Percentiles rank a stretch among this genome's conserved stretches.
Conservation (phyloP, 1,140 invertebrate genomes). For the Chrysomallon squamiferum region DNA sequence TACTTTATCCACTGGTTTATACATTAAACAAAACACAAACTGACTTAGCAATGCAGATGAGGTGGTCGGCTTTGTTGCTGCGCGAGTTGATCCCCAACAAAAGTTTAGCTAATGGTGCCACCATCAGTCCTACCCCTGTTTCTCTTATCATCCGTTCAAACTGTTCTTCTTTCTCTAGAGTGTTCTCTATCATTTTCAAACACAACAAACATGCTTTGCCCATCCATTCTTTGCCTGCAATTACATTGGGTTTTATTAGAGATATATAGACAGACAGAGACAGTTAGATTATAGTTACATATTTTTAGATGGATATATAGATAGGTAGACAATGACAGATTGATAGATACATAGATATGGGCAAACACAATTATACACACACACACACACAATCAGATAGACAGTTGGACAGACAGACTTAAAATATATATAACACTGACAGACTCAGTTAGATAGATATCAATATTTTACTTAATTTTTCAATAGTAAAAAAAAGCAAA, state of each 20-base stretch:
- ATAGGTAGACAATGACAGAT: neutral
- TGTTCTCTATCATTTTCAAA: constrained; percentile 73
- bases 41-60: constrained; percentile 80
- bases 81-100: constrained; percentile 82
- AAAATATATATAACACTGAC: too few species aligned
- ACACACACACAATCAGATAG: too few species aligned
- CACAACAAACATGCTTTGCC: constrained; percentile 74
- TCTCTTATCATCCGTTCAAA: constrained; percentile 71
- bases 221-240: constrained; percentile 68
- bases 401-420: too few species aligned
- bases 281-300: neutral
- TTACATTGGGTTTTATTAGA: too few species aligned
- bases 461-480: too few species aligned
- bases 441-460: too few species aligned
- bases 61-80: constrained; percentile 78
- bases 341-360: too few species aligned
- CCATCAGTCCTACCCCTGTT: constrained; percentile 65
- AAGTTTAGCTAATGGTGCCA: constrained; percentile 80
- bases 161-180: constrained; percentile 69
- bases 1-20: too few species aligned
- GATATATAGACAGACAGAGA: too few species aligned
- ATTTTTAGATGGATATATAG: neutral
- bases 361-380: too few species aligned
- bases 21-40: constrained; percentile 24
- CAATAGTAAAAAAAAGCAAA: too few species aligned